Conservation (phyloP, 2,888 invertebrate genomes). For the Magallana nippona region DNA sequence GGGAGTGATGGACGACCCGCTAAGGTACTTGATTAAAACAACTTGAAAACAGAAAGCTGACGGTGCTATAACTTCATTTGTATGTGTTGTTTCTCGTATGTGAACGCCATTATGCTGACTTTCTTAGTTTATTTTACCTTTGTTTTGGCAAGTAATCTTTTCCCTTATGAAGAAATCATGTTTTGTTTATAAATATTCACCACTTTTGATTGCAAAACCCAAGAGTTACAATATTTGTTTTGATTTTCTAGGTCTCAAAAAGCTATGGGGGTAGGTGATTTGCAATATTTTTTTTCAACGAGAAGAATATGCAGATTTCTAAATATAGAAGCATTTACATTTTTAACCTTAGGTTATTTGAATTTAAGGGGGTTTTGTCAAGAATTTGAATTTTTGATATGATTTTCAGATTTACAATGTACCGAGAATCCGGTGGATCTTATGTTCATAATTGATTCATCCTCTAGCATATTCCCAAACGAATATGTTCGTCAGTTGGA, state of each 20-base stretch:
- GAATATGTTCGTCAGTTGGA: conserved; percentile 47
- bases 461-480: conserved; percentile 50
- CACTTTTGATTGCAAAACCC: neutral
- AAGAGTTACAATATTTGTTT: neutral
- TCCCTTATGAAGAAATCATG: too few relatives aligned
- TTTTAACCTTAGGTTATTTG: too few relatives aligned
- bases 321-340: too few relatives aligned
- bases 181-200: neutral
- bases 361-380: too few relatives aligned
- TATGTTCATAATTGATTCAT: conserved; percentile 51
- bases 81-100: too few relatives aligned
- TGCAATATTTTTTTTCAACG: neutral
- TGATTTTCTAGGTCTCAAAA: neutral
- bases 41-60: too few relatives aligned
- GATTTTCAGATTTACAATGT: conserved; percentile 26
- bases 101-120: too few relatives aligned
- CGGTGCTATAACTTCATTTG: too few relatives aligned
- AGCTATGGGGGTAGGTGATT: neutral
- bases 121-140: too few relatives aligned
- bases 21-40: neutral
- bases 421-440: conserved; percentile 46
- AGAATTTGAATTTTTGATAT: neutral
- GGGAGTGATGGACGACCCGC: conserved; percentile 14
- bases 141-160: too few relatives aligned
- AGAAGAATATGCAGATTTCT: too few relatives aligned